Evolutionary conservation across 2,113 vertebrate species (phyloP).

Genomic region (Actinemys pallida): DNA sequence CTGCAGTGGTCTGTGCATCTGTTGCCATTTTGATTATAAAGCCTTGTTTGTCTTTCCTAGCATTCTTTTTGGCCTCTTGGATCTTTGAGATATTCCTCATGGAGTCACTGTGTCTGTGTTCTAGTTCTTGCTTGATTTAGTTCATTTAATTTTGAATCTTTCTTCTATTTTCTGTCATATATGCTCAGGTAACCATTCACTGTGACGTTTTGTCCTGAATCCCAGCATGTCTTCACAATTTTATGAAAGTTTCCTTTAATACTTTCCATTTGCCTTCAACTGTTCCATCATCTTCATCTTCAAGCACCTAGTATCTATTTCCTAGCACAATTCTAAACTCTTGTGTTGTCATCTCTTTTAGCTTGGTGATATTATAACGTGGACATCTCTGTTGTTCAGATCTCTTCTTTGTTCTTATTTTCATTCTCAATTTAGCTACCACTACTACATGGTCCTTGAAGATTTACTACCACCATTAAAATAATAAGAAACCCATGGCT

Average conservation of each 20-base stretch:
- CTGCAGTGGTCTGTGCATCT: background rate
- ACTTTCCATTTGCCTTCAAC: no score
- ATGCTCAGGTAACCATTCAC: background rate
- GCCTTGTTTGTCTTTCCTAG: background rate
- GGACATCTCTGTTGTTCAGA: no score
- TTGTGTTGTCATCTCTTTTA: no score
- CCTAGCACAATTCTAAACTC: no score
- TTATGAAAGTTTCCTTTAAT: background rate
- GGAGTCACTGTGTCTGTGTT: background rate
- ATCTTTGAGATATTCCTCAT: background rate
- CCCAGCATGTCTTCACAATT: background rate
- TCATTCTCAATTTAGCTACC: background rate
- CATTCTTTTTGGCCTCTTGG: no score
- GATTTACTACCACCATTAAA: background rate
- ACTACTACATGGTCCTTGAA: no score
- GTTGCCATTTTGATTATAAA: background rate
- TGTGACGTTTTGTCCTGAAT: background rate
- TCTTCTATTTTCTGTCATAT: background rate
- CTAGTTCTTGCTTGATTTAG: background rate
- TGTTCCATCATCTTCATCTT: no score
- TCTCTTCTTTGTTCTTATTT: no score
- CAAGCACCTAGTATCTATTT: no score
- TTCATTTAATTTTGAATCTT: background rate
- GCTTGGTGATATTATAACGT: no score
- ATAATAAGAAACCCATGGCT: background rate